Evolutionary conservation across 2,888 invertebrate genomes (phyloP).

Genomic region (Autographa pulchrina): DNA sequence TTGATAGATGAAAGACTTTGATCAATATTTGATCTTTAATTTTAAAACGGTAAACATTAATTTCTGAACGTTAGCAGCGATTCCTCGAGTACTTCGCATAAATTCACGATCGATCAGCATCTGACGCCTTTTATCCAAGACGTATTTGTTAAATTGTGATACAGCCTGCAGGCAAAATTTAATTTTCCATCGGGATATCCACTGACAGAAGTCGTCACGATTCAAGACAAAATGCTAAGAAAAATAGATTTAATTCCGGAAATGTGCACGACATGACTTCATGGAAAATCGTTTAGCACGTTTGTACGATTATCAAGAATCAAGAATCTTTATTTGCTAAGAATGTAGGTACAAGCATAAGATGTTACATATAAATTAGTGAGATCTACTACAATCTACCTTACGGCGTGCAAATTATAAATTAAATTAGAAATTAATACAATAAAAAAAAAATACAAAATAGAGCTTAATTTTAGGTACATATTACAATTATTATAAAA

Average conservation of each 20-base stretch:
- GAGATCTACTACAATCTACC: too few relatives aligned
- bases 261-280: constrained; percentile 18
- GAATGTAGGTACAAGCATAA: too few relatives aligned
- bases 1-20: background rate
- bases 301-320: too few relatives aligned
- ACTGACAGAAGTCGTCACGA: constrained; percentile 13
- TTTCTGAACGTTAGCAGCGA: background rate
- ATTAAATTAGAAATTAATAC: too few relatives aligned
- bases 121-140: background rate
- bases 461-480: too few relatives aligned
- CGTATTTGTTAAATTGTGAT: constrained; percentile 15
- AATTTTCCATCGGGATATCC: background rate
- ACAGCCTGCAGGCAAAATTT: background rate
- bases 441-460: too few relatives aligned
- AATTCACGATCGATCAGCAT: background rate
- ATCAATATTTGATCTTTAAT: constrained; percentile 3
- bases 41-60: background rate
- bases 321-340: too few relatives aligned
- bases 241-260: constrained; percentile 22
- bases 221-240: constrained; percentile 18
- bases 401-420: too few relatives aligned
- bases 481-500: too few relatives aligned
- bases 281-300: constrained; percentile 13
- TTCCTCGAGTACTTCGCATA: background rate
- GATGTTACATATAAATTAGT: too few relatives aligned